Base-by-base conservation (phyloP, 2,797 vertebrate species). In the Acropternis orthonyx region DNA sequence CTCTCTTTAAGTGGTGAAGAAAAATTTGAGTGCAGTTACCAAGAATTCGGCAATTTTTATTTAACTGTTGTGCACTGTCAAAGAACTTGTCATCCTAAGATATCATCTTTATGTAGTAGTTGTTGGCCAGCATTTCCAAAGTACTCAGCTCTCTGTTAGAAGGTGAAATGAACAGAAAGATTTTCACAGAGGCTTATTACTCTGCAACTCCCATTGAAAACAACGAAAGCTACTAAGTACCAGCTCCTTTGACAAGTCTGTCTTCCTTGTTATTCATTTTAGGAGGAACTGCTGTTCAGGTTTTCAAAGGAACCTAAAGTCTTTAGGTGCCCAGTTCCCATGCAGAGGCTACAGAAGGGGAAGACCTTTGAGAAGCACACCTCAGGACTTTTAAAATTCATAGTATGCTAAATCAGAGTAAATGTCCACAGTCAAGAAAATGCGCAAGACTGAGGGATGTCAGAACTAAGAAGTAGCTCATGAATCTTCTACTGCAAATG, bases 1-100 rank as follows among this genome's bases (percentile, higher is more conserved):
- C 41, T 94, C 85, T 71, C 58, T 95, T 71, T 77, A 88, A 63
- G 39, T 36, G 48, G 36, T 83, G 89, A 95, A 58, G 32, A 95
- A 55, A 4, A 73, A 13, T 73, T 62, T 89, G 71, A 95, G 78
- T 59, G 67, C 18, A 43, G 32, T 63, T 86, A 46, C 52, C n/a
- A 81, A 14, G 13, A 93, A 88, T 86, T 82, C 91, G 88, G 77
- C 55, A 43, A 12, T 46, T 93, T 82, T 92, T 93, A 14, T 66
- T 90, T 90, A 84, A 43, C 46, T 71, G 12, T 56, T 76, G 30
- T 51, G 65, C 51, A 59, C 52, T 73, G 79, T 88, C 44, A 63
- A 88, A 78, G 17, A 32, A 81, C 17, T 32, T 67, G 67, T 84
- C 79, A 69, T 67, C 49, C 67, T 36, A 63, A 71, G 44, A n/a